phyloP scores from a whole-genome alignment of 2,888 invertebrate species.

The Nemapogon koenigi region DNA sequence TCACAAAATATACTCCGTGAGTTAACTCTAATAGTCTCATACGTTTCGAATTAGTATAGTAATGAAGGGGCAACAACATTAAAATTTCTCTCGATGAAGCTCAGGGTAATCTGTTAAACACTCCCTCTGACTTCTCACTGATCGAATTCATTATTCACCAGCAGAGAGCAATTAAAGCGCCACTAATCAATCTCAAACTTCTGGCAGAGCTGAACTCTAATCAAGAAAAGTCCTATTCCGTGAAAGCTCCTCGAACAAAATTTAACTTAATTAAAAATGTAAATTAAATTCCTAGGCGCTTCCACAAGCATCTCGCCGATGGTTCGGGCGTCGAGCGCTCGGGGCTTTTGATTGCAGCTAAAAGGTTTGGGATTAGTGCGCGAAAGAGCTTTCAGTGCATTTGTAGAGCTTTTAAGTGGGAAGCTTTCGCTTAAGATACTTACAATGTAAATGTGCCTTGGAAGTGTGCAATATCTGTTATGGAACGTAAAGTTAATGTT shows the following conservation, averaged over 20 bases:
- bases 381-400: constrained; percentile 67
- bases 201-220: constrained; percentile 61
- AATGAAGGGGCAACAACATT: too few species aligned
- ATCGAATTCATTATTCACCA: constrained; percentile 63
- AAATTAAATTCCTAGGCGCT: constrained; percentile 65
- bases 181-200: constrained; percentile 66
- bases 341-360: constrained; percentile 66
- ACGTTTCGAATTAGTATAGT: too few species aligned
- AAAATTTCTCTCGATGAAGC: constrained; percentile 22
- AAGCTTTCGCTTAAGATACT: constrained; percentile 65
- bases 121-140: constrained; percentile 46
- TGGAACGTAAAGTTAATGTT: constrained; percentile 9
- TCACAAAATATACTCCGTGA: too few species aligned
- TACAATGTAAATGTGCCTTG: constrained; percentile 58
- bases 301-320: constrained; percentile 59
- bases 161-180: constrained; percentile 61
- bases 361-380: constrained; percentile 66
- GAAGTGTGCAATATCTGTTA: constrained; percentile 25
- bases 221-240: constrained; percentile 65
- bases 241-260: constrained; percentile 65
- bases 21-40: too few species aligned
- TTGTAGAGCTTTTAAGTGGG: constrained; percentile 67
- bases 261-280: constrained; percentile 67
- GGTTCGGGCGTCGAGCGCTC: constrained; percentile 34
- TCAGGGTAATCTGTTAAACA: constrained; percentile 41